Base-by-base conservation (phyloP, 2,888 invertebrate genomes). In the Boloria selene region DNA sequence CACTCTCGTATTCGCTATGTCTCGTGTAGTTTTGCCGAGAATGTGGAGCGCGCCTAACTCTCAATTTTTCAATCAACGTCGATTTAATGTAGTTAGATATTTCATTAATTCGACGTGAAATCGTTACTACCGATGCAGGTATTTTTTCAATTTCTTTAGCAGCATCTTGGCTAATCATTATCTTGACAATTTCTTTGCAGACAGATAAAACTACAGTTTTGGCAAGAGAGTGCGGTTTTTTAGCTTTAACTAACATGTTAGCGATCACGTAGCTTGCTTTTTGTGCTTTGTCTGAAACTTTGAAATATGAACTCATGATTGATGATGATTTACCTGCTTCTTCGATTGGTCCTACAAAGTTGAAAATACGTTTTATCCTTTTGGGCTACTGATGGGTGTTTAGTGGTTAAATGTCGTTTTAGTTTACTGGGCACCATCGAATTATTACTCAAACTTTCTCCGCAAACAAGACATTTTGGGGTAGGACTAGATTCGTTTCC, bases 331-430 rank as follows among this genome's bases (percentile, higher is more conserved):
- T 22, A 2, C 22, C 22, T 22, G 22, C 22, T 22, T 22, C 22
- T 22, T 22, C 2, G 22, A 22, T 22, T 22, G 22, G 22, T 22
- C 22, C 3, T 22, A 2, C 3, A 22, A 22, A 64, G 65, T 65
- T 58, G 61, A 54, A 64, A 68, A 68, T 61, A 61, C 65, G 65
- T 68, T 55, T 65, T 55, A 61, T 64, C 61, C 63, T 64, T 56
- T 67, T 72, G 71, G 63, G 72, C 72, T 62, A 70, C 65, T 45
- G 69, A 70, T 69, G 67, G 72, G 68, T 73, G 65, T 63, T 70
- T 70, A 42, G 53, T 62, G 18, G 61, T 62, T 62, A 62, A 62
- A 62, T 62, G 61, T 62, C 47, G 53, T 62, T 54, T 54, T 54
- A 62, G 53, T 62, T 54, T 62, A 54, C 61, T 62, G 61, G 52